Base-by-base conservation (phyloP, 2,113 vertebrate species). In the Nerophis lumbriciformis region DNA sequence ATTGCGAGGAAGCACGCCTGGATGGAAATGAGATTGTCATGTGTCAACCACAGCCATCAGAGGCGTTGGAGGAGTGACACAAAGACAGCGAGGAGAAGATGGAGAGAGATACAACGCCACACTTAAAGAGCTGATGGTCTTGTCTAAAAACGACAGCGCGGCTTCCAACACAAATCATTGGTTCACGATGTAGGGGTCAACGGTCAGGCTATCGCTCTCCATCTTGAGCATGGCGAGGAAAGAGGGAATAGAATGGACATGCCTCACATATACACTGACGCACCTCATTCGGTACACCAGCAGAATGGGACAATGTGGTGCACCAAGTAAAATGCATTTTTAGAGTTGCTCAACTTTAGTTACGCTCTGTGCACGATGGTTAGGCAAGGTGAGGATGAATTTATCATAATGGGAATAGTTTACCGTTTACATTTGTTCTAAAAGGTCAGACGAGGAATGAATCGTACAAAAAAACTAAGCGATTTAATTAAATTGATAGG, bases 21-120 rank as follows among this genome's bases (percentile, higher is more conserved):
- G 78, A 84, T 85, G 75, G 83, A 84, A 85, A 83, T 85, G 74
- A 86, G 83, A 87, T 80, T 83, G 87, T 86, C 87, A 85, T 85
- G 81, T 78, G 85, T 87, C 85, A 87, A 71, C 72, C 71, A 69
- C 68, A 71, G 73, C 69, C 84, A 81, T 87, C 86, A 82, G 69
- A 76, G 15, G 73, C 66, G 67, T 62, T 72, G 72, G 63, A 77
- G 69, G 67, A 82, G 71, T 79, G 81, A 81, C 72, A 82, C 69
- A 76, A 71, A 71, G 71, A 69, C 67, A 76, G 74, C 62, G 61
- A 50, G 63, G 63, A 69, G 66, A 80, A 69, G 74, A 84, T 71
- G 74, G 61, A 84, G 69, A 72, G 70, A 69, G 69, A 82, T 76
- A 68, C 48, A 54, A 39, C 59, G 35, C 36, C 14, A 15, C 53